Conservation (phyloP, 1,140 invertebrate genomes). For the Lerema accius region DNA sequence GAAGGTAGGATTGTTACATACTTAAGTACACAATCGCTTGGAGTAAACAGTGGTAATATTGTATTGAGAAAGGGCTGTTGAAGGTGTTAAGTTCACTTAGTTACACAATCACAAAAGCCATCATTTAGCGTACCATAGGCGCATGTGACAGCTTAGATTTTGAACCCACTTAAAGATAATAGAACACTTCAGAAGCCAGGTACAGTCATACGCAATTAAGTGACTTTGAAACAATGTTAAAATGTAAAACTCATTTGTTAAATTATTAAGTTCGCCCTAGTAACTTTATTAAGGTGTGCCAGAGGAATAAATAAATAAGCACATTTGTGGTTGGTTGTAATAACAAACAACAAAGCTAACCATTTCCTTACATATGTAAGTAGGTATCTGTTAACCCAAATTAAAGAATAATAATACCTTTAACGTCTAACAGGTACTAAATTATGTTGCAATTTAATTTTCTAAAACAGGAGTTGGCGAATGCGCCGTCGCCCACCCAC, state of each 20-base stretch:
- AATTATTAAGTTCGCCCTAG: too few species aligned
- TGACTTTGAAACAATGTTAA: too few species aligned
- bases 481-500: conserved; percentile 52
- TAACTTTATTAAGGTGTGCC: too few species aligned
- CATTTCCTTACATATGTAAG: too few species aligned
- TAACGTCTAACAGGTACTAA: neutral
- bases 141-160: conserved; percentile 51
- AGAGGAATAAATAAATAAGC: too few species aligned
- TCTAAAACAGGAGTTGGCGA: conserved; percentile 46
- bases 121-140: conserved; percentile 41
- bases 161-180: conserved; percentile 49
- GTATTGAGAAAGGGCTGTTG: conserved; percentile 43
- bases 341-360: too few species aligned
- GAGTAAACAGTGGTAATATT: conserved; percentile 48
- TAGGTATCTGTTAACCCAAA: neutral
- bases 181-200: conserved; percentile 10
- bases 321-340: too few species aligned
- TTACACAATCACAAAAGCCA: conserved; percentile 27
- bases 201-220: conserved; percentile 37
- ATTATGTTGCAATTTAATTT: conserved; percentile 33
- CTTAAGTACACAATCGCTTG: neutral
- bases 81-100: conserved; percentile 55
- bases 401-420: neutral
- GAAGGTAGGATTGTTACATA: conserved; percentile 36
- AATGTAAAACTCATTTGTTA: too few species aligned